Evolutionary conservation across 2,113 vertebrate species (phyloP), one percentile per base, ranked within the genome.

Genomic region (Cavia aperea): DNA sequence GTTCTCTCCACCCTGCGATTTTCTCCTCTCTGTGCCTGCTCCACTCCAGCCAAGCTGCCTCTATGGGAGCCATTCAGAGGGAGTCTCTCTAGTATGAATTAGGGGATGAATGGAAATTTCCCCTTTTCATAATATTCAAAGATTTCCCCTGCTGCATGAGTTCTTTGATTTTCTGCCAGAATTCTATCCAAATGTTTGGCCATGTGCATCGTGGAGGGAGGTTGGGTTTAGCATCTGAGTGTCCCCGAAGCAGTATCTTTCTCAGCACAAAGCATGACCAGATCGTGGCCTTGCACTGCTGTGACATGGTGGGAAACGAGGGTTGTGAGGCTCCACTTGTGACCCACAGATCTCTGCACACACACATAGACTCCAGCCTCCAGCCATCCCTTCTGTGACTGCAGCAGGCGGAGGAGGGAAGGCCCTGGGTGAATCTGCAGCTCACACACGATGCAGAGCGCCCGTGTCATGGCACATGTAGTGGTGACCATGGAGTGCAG

Each of bases 91-190:
- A 39, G 73, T 12, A 2, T 86, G 89, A 92, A 79, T 94, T 54
- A 91, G 5, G 51, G 86, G 72, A 81, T 93, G 96, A 94, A 88
- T 93, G 88, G 83, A 93, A 92, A 93, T 92, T 92, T 92, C 58
- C 86, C 31, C 31, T 78, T 95, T 93, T 92, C 91, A 92, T 43
- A 46, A 73, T 31, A 70, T 63, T 91, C 93, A 96, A 62, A 95
- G 95, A 58, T 66, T 56, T n/a, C 51, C 58, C 78, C 91, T 70
- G 66, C 93, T 26, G 7, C 4, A 2, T 49, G 63, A 81, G 66
- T 78, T 49, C 29, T 79, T 93, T 93, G 88, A 26, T 65, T 46
- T 36, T 58, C 90, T 88, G 65, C 88, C 90, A 88, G 81, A 81
- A 77, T 39, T 15, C 54, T 51, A 70, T 60, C 81, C 88, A 72